phyloP scores from a whole-genome alignment of 2,888 invertebrate species.

The Machimus atricapillus region DNA sequence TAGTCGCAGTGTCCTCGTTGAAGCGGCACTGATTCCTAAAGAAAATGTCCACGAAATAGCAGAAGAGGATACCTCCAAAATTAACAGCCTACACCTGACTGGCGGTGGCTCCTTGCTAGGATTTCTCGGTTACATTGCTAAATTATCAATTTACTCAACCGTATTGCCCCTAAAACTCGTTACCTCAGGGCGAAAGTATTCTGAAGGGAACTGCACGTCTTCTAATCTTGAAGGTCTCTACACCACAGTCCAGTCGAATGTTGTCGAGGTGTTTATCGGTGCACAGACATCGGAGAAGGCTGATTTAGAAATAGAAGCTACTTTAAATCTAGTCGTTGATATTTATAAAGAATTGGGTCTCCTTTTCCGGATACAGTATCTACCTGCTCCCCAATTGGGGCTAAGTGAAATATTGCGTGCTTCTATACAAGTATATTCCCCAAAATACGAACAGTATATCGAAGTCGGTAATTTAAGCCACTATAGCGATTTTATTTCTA shows the following conservation, averaged over 20 bases:
- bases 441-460: slow-evolving; percentile 68
- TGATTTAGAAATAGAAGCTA: slow-evolving; percentile 66
- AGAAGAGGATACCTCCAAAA: slow-evolving; percentile 62
- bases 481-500: slow-evolving; percentile 77
- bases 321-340: slow-evolving; percentile 64
- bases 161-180: slow-evolving; percentile 74
- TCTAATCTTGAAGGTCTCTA: slow-evolving; percentile 65
- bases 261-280: slow-evolving; percentile 71
- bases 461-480: slow-evolving; percentile 78
- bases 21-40: slow-evolving; percentile 70
- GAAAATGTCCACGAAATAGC: slow-evolving; percentile 69
- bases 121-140: slow-evolving; percentile 77
- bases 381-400: slow-evolving; percentile 69
- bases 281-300: slow-evolving; percentile 63
- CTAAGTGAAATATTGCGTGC: slow-evolving; percentile 73
- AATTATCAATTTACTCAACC: slow-evolving; percentile 68
- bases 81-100: slow-evolving; percentile 74
- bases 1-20: slow-evolving; percentile 74
- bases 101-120: slow-evolving; percentile 78
- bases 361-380: slow-evolving; percentile 71
- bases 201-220: slow-evolving; percentile 34
- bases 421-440: slow-evolving; percentile 78
- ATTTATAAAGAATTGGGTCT: slow-evolving; percentile 72
- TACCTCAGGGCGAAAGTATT: slow-evolving; percentile 74
- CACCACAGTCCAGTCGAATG: slow-evolving; percentile 73